A percentile compares a stretch with the other conserved stretches of the same genome.
These are phyloP conservation scores for Agapetus fuscipes DNA, from an alignment of 2,888 invertebrate genomes.

Conservation along the genomic window DNA sequence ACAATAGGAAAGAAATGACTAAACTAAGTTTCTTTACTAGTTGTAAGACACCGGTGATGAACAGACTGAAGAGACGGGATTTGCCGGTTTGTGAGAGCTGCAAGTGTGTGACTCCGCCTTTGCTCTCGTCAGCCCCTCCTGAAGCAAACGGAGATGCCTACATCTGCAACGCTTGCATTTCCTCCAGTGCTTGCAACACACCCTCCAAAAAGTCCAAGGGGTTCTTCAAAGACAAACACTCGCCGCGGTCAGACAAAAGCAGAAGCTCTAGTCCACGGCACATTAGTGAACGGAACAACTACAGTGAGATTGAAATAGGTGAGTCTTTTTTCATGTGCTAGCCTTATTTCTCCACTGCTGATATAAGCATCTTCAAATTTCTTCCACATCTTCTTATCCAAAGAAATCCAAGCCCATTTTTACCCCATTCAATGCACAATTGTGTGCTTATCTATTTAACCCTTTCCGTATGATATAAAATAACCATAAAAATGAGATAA, in stretches of 20 bases:
- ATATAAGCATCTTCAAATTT: no score
- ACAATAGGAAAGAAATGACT: slow-evolving; percentile 26
- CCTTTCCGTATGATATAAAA: no score
- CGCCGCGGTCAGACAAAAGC: slow-evolving; percentile 19
- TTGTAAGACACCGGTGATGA: slow-evolving; percentile 30
- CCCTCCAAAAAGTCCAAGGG: slow-evolving; percentile 18
- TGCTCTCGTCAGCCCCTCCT: slow-evolving; percentile 2
- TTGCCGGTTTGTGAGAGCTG: slow-evolving; percentile 18
- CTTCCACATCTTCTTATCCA: no score
- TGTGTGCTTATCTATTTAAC: no score
- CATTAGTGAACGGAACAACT: slow-evolving; percentile 11
- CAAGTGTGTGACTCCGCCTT: slow-evolving; percentile 17
- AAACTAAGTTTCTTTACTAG: slow-evolving; percentile 32
- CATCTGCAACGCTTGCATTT: slow-evolving; percentile 14
- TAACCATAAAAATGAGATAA: no score
- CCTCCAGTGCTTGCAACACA: slow-evolving; percentile 14
- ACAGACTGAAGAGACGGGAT: slow-evolving; percentile 28
- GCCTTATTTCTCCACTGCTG: neutral
- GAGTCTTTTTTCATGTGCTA: no score
- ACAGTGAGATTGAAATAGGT: slow-evolving; percentile 19
- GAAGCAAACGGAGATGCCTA: slow-evolving; percentile 11
- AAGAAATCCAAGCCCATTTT: no score
- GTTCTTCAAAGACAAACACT: slow-evolving; percentile 12
- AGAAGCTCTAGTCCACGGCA: slow-evolving; percentile 15
- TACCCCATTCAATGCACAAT: no score